Percentiles rank a stretch among this genome's conserved stretches.
Conservation (phyloP, 30 jellyfish, hydroid and myxozoan genomes). For the Pseudorhiza aurosa region DNA sequence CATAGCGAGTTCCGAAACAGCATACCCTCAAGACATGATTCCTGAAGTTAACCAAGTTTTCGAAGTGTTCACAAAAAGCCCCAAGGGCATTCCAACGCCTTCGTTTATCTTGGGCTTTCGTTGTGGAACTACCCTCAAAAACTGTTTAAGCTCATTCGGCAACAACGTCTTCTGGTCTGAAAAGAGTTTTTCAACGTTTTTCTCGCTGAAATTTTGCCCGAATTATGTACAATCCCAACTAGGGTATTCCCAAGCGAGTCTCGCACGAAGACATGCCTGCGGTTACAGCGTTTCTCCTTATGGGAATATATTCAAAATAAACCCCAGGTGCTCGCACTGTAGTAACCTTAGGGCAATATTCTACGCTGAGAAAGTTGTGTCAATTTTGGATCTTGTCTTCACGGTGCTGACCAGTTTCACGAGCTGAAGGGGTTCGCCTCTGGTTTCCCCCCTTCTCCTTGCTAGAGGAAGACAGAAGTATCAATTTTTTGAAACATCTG, state of each 20-base stretch:
- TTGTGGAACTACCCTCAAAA: not conserved
- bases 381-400: too few species aligned
- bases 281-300: constrained; percentile 5
- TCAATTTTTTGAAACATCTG: too few species aligned
- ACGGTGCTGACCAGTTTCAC: too few species aligned
- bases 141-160: not conserved
- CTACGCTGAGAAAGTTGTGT: too few species aligned
- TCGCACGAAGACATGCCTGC: constrained; percentile 11
- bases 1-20: too few species aligned
- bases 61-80: constrained; percentile 41
- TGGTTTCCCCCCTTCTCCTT: too few species aligned
- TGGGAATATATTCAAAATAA: not conserved
- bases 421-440: too few species aligned
- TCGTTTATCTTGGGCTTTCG: not conserved
- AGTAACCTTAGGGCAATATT: too few species aligned
- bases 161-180: not conserved
- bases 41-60: not conserved
- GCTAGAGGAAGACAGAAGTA: too few species aligned
- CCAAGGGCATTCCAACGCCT: constrained; percentile 60
- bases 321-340: not conserved
- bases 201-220: not conserved
- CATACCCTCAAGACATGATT: constrained; percentile 4
- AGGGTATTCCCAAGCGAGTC: constrained; percentile 17
- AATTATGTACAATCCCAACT: not conserved
- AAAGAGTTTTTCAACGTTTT: not conserved